Evolutionary conservation across 2,113 vertebrate genomes (phyloP), one percentile per base, ranked within the genome.

Genomic region (Bos javanicus): DNA sequence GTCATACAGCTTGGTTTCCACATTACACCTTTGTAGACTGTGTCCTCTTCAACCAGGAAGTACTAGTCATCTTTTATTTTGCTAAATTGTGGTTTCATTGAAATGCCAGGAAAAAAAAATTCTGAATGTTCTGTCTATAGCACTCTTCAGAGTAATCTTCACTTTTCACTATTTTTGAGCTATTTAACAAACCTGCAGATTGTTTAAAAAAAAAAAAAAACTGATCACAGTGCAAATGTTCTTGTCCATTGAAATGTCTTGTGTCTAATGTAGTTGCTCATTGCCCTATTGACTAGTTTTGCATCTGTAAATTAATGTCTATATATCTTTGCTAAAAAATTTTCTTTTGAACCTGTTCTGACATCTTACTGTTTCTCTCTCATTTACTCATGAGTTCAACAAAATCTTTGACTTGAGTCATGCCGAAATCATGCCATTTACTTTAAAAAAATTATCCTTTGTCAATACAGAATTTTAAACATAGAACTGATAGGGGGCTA

Each of bases 311-410:
- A 83, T 74, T 67, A 36, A 91, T 90, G 39, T 33, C 87, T 62
- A 46, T n/a, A 62, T 28, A 6, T 52, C 52, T 25, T 85, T 85
- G 84, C n/a, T 60, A 52, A 71, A 59, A 39, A 14, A 36, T 92
- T 97, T 30, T 54, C 28, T 80, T 95, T 95, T 96, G 43, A 92
- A 84, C 23, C 43, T 16, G 13, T 33, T 60, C 25, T 78, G 81
- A 84, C 91, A 84, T 95, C 57, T 90, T 95, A 50, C 21, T 23
- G 48, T 36, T 52, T 89, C 21, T 89, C 30, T 43, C 39, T 64
- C 16, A 56, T 80, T 60, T 93, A 84, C 82, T 90, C 90, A 84
- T 74, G 52, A 97, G 25, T 88, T 97, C 83, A 90, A 33, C 64
- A 90, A 95, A 95, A 83, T 74, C 56, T 87, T 93, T 90, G 56